Evolutionary conservation across 2,113 vertebrate species (phyloP).

Genomic region (Salvelinus sp.): DNA sequence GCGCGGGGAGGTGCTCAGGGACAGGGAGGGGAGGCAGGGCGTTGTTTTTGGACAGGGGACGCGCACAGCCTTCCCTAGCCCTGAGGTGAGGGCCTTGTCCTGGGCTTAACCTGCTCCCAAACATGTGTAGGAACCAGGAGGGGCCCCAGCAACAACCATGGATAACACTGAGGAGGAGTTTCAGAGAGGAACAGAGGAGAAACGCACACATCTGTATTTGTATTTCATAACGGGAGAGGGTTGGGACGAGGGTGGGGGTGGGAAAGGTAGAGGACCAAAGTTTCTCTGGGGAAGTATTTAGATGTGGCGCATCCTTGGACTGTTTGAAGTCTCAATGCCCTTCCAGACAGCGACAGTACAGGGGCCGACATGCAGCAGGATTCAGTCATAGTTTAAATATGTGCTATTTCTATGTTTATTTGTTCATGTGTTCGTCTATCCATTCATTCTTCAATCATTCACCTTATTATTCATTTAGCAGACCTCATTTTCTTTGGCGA

Average conservation of each 20-base stretch:
- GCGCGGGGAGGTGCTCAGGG: background rate
- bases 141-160: background rate
- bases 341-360: conserved; percentile 31
- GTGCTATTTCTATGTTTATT: conserved; percentile 41
- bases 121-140: background rate
- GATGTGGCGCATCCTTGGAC: background rate
- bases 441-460: conserved; percentile 48
- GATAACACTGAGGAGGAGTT: too few relatives aligned
- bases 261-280: conserved; percentile 27
- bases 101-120: conserved; percentile 37
- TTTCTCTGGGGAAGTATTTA: conserved; percentile 45
- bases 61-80: conserved; percentile 17
- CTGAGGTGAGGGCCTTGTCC: conserved; percentile 27
- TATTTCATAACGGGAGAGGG: conserved; percentile 36
- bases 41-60: conserved; percentile 17
- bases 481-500: conserved; percentile 58
- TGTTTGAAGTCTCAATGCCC: conserved; percentile 25
- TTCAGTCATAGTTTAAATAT: conserved; percentile 18
- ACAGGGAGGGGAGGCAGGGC: background rate
- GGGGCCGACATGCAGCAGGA: conserved; percentile 4
- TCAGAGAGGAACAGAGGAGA: conserved; percentile 34
- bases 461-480: conserved; percentile 59
- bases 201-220: conserved; percentile 69
- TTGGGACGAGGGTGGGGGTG: conserved; percentile 6
- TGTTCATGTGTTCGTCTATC: conserved; percentile 20